Evolutionary conservation across 2,888 invertebrate genomes (phyloP), one percentile per base, ranked within the genome.

Genomic region (Minunthozetes semirufus): DNA sequence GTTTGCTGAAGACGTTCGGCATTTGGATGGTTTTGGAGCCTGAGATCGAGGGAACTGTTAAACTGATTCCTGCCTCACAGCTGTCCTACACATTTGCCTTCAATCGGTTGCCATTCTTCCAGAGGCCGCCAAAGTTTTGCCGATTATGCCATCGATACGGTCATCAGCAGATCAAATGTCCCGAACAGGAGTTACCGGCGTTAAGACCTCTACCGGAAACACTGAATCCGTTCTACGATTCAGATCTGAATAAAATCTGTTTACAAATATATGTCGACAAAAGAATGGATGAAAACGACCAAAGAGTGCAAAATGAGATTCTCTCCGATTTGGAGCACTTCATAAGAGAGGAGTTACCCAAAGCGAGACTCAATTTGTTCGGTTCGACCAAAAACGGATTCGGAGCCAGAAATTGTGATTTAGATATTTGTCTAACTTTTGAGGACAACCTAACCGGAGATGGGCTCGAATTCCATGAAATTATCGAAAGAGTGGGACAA

Each of bases 331-430:
- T 86, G 38, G 81, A 83, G 74, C 46, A 75, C 2, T 82, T 82
- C 77, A 81, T 85, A 46, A 78, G 78, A 48, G 77, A 78, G 17
- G 75, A 74, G 22, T 80, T 79, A 72, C 78, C 79, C 5, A 84
- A 84, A 77, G 85, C 85, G 1, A 79, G 81, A 17, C 80, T 87
- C 17, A 80, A 82, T 59, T 80, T 87, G 74, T 88, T 88, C 83
- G 88, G 88, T 0, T 87, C 87, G 0, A 86, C 86, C 0, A 82
- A 83, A 78, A 88, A 87, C 81, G 87, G 87, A 4, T 87, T 88
- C 82, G 87, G 87, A 5, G 85, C 86, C 77, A 81, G 81, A 42
- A 80, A 82, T 15, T 87, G 87, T 78, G 88, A 88, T 81, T 81
- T 87, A 74, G 88, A 88, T 80, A 84, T 88, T 42, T 88, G 87